Evolutionary conservation across 2,113 vertebrate species (phyloP).

Genomic region (Cyphomyrus plagiostoma): DNA sequence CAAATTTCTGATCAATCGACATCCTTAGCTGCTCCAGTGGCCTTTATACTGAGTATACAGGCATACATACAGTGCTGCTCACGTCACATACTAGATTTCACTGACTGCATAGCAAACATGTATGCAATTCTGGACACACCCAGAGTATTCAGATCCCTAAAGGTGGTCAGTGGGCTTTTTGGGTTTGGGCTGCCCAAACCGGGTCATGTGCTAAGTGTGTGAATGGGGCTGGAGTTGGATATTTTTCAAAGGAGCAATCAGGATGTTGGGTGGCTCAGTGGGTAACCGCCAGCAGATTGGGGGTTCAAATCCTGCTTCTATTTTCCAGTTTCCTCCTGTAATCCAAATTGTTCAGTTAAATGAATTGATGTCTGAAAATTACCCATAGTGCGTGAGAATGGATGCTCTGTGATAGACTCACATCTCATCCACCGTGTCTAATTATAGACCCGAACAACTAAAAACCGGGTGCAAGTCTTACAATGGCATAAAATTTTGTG

Average conservation of each 20-base stretch:
- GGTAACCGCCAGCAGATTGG: neutral
- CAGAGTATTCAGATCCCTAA: neutral
- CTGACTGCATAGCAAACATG: neutral
- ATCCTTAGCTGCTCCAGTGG: neutral
- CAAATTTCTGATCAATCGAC: neutral
- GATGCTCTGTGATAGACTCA: neutral
- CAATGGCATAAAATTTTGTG: neutral
- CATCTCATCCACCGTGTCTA: neutral
- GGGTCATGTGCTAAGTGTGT: neutral
- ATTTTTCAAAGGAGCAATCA: neutral
- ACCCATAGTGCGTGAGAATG: neutral
- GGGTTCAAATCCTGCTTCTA: neutral
- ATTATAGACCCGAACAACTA: neutral
- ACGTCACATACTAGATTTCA: neutral
- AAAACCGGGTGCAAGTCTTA: neutral
- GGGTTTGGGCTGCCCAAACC: neutral
- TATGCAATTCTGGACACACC: neutral
- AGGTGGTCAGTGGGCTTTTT: neutral
- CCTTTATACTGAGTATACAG: neutral
- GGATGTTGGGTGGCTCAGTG: neutral
- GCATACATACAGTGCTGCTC: neutral
- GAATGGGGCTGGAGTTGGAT: neutral
- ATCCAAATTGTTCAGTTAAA: neutral
- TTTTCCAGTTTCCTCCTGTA: neutral
- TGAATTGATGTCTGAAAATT: neutral